Conservation (phyloP, 2,797 vertebrate genomes). For the Antrozous pallidus region DNA sequence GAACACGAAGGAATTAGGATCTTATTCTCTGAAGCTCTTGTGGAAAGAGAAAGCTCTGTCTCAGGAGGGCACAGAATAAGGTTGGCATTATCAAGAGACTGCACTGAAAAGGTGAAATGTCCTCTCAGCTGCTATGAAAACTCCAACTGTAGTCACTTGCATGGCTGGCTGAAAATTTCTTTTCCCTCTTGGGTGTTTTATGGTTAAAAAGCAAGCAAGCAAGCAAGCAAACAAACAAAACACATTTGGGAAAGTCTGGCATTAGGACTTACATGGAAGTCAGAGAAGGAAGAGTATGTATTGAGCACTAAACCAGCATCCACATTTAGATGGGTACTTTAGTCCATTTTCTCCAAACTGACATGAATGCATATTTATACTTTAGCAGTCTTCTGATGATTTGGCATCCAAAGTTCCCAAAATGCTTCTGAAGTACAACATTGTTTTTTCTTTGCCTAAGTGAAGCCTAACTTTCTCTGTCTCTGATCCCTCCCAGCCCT, state of each 20-base stretch:
- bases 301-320: background rate
- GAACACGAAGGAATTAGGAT: slow-evolving; percentile 45
- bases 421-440: background rate
- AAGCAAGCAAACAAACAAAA: background rate
- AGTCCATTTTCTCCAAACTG: background rate
- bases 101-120: slow-evolving; percentile 45
- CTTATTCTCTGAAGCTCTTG: slow-evolving; percentile 45
- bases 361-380: background rate
- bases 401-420: background rate
- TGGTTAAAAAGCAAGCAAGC: background rate
- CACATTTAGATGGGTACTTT: background rate
- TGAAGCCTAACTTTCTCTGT: background rate
- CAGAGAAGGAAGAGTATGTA: background rate
- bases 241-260: background rate
- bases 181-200: slow-evolving; percentile 32
- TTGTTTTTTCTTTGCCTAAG: background rate
- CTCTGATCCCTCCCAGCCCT: background rate
- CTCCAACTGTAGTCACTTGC: background rate
- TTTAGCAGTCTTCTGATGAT: background rate
- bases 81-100: slow-evolving; percentile 43
- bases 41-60: slow-evolving; percentile 55
- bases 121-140: slow-evolving; percentile 39
- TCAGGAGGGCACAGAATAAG: slow-evolving; percentile 19
- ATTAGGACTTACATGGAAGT: background rate
- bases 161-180: slow-evolving; percentile 24